Evolutionary conservation across 2,113 vertebrate species (phyloP), one percentile per base, ranked within the genome.

Genomic region (Paramisgurnus dabryanus): DNA sequence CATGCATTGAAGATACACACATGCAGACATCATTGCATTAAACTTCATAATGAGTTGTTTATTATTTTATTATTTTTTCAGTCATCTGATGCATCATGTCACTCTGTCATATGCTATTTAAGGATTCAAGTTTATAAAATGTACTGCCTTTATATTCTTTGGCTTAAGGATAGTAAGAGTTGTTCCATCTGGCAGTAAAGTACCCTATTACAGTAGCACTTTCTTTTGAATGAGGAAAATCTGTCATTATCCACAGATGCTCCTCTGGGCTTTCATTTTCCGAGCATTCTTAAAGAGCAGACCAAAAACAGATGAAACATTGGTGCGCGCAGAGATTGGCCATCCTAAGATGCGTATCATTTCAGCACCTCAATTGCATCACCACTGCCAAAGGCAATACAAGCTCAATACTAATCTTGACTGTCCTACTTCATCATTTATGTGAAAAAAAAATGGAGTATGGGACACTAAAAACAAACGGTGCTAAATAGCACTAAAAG

Each of bases 311-410:
- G 55, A 73, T 2, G 40, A 58, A n/a, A 72, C 50, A 39, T 73
- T 58, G 55, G 2, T 58, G 55, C n/a, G n/a, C 7, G n/a, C 6
- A 18, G 55, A 18, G 6, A 58, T 58, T 27, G 41, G 40, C 5
- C 39, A 7, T 73, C 55, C n/a, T 22, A 41, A 73, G 55, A 17
- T 43, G 70, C 18, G 17, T 40, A 73, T 73, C 53, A 43, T 73
- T 43, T 43, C 39, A 22, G 55, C 55, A 60, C 40, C 45, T 73
- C 40, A 40, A 45, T 61, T 73, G 22, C 40, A 45, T 45, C 40
- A 43, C 0, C 9, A 22, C 55, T 45, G 40, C 55, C n/a, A 15
- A 45, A 18, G 55, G 55, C 40, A 22, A 13, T 8, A 13, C n/a
- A n/a, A 17, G 49, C 68, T 53, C 50, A 1, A 58, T 58, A 3